Evolutionary conservation across 2,113 vertebrate species (phyloP).

Genomic region (Cephalopterus ornatus): DNA sequence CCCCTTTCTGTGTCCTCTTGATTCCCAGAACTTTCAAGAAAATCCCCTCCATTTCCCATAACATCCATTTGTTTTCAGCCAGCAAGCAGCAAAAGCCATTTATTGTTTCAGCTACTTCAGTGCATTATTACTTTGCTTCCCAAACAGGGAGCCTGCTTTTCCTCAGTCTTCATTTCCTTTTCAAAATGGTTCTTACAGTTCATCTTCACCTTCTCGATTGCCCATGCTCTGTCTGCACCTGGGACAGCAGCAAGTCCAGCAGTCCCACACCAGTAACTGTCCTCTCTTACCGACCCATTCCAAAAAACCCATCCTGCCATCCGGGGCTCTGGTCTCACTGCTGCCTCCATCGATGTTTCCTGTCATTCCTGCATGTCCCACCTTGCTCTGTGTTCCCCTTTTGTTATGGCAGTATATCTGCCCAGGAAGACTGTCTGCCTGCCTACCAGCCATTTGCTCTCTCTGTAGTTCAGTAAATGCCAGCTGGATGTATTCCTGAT

Average conservation of each 20-base stretch:
- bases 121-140: not conserved
- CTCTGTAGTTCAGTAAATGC: not conserved
- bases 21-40: not conserved
- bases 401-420: not conserved
- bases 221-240: rapidly evolving
- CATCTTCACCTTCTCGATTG: rapidly evolving
- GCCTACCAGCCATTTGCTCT: not conserved
- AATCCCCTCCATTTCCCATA: not conserved
- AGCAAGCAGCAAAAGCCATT: not conserved
- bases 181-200: not conserved
- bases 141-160: not conserved
- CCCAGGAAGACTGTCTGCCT: not conserved
- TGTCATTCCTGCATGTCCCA: not conserved
- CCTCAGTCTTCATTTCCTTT: not conserved
- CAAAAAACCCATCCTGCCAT: not conserved
- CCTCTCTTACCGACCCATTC: not conserved
- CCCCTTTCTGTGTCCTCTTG: not conserved
- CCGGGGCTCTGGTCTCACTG: not conserved
- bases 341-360: not conserved
- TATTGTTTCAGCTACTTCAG: not conserved
- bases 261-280: not conserved
- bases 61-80: not conserved
- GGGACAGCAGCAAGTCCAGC: not conserved
- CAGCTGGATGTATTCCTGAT: not conserved
- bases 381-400: not conserved